A percentile compares a stretch with the other conserved stretches of the same genome.
phyloP scores from a whole-genome alignment of 2,113 vertebrate genomes.

The Stictonetta naevosa region DNA sequence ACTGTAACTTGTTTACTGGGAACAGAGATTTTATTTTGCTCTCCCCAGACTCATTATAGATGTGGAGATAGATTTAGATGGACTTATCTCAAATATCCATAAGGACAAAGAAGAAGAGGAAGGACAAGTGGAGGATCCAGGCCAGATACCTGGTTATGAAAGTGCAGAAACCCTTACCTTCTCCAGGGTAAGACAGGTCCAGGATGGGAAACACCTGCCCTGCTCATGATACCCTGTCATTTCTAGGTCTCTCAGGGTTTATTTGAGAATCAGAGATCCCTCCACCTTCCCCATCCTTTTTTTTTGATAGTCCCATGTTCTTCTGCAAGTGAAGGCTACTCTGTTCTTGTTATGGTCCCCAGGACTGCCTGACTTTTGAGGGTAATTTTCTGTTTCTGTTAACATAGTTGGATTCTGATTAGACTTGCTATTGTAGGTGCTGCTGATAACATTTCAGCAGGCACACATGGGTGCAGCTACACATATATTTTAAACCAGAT shows the following conservation, averaged over 20 bases:
- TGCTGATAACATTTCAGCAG: conserved; percentile 60
- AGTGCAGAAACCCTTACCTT: neutral
- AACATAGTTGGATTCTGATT: conserved; percentile 43
- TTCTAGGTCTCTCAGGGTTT: neutral
- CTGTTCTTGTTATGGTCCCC: neutral
- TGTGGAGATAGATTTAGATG: neutral
- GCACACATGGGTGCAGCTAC: neutral
- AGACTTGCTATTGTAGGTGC: conserved; percentile 40
- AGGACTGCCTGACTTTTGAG: neutral
- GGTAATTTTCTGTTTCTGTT: conserved; percentile 6
- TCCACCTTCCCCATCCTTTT: neutral
- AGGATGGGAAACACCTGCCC: neutral
- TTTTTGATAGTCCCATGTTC: neutral
- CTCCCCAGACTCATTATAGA: neutral
- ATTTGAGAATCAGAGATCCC: neutral
- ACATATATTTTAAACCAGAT: neutral
- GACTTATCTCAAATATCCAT: neutral
- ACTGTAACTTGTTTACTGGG: neutral
- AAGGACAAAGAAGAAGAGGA: neutral
- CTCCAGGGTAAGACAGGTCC: neutral
- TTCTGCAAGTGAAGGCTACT: neutral
- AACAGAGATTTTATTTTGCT: neutral
- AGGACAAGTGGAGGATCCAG: neutral
- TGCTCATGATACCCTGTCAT: neutral
- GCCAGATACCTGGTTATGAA: neutral